Evolutionary conservation across 2,113 vertebrate species (phyloP), one percentile per base, ranked within the genome.

Genomic region (Centropristis striata): DNA sequence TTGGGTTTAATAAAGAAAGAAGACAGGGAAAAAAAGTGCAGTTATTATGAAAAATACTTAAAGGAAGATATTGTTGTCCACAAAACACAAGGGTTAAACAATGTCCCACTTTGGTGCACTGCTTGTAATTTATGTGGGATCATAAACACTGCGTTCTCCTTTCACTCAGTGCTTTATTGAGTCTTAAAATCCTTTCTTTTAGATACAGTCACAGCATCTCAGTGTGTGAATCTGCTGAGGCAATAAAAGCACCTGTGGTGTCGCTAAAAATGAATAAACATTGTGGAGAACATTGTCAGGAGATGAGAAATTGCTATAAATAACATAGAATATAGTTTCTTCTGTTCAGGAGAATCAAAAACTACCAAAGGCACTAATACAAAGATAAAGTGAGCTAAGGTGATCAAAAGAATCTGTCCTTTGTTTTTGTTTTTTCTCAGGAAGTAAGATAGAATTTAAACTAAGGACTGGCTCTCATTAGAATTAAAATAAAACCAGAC

Each of bases 81-180:
- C 18, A 49, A 49, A 65, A 71, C 8, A 58, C 20, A 14, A 36
- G 14, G 7, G 13, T 75, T 49, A 53, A 69, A 51, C 39, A 27
- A 15, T 21, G 39, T 70, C 10, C 39, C 58, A 70, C n/a, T 63
- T 39, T 49, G 20, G 12, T 64, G 73, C 53, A 50, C 23, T 37
- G n/a, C 6, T 55, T 70, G 16, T 54, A 37, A 36, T 36, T 32
- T 6, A 36, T 13, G 15, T 14, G 14, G 20, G 14, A 21, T 42
- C 36, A 42, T 66, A 49, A 51, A 68, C 18, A 69, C 5, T 28
- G 60, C 10, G 51, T 60, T 59, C 66, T 53, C 15, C 16, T 39
- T 9, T 44, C 44, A 54, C 37, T 83, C n/a, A 67, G 1, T 21
- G 1, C 28, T 65, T 66, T 39, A 66, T 3, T 58, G 59, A 72